Evolutionary conservation across 2,888 invertebrate genomes (phyloP).

Genomic region (Alentia gelatinosa): DNA sequence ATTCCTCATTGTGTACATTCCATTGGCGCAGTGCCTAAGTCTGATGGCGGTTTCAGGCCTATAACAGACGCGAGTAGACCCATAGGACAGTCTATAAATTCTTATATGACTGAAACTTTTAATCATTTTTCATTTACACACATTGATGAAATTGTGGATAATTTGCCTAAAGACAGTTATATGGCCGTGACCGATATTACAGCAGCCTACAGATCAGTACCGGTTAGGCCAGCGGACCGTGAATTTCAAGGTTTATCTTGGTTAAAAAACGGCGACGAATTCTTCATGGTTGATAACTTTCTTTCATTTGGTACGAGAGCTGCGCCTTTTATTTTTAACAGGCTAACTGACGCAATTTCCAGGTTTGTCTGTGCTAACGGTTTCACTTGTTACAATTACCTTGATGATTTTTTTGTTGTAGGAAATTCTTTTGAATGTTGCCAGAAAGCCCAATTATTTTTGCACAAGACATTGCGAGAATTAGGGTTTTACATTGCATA

Average conservation of each 20-base stretch:
- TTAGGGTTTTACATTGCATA: conserved; percentile 58
- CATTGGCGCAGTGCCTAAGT: neutral
- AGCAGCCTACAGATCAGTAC: neutral
- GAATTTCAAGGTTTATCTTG: neutral
- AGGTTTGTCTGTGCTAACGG: neutral
- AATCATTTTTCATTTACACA: neutral
- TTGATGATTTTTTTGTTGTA: neutral
- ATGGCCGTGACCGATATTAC: neutral
- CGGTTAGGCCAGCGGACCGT: neutral
- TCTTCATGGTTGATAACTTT: neutral
- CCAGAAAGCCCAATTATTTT: conserved; percentile 21
- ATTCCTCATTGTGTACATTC: neutral
- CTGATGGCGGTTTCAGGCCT: neutral
- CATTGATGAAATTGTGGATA: neutral
- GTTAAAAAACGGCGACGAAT: neutral
- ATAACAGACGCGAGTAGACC: neutral
- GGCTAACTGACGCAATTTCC: neutral
- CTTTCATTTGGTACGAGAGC: neutral
- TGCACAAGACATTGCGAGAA: neutral
- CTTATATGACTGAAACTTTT: neutral
- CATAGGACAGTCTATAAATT: neutral
- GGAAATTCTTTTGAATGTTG: neutral
- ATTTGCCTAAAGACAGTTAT: neutral
- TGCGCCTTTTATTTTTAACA: neutral
- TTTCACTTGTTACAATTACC: neutral